These are phyloP conservation scores for Hypercompe scribonia DNA, from an alignment of 2,888 invertebrate genomes.

Conservation along the genomic window DNA sequence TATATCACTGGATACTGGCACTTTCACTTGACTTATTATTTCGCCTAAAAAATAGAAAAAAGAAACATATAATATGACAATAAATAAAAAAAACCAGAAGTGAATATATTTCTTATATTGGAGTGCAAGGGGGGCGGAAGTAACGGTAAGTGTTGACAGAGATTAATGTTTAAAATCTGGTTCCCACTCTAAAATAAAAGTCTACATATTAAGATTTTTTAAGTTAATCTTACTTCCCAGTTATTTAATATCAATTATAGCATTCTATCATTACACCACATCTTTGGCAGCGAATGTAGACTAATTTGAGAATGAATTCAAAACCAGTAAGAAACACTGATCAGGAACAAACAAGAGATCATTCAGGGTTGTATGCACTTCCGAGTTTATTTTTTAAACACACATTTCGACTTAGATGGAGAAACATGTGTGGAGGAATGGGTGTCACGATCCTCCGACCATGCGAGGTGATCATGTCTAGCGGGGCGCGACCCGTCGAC, in stretches of 20 bases:
- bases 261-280: too few relatives aligned
- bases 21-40: slow-evolving; percentile 87
- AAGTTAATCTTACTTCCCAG: too few relatives aligned
- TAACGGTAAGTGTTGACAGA: not conserved
- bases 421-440: too few relatives aligned
- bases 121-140: not conserved
- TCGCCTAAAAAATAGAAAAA: slow-evolving; percentile 76
- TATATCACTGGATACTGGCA: slow-evolving; percentile 86
- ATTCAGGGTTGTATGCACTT: not conserved
- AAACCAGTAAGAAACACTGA: not conserved
- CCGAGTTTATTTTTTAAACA: not conserved
- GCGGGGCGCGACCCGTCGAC: too few relatives aligned
- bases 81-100: not conserved
- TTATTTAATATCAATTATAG: too few relatives aligned
- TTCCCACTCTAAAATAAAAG: not conserved
- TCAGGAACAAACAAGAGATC: not conserved
- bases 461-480: too few relatives aligned
- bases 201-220: too few relatives aligned
- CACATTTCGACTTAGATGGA: too few relatives aligned
- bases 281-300: too few relatives aligned
- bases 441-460: too few relatives aligned
- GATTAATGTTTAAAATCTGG: not conserved
- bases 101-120: not conserved
- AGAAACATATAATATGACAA: not conserved
- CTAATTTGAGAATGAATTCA: not conserved